Evolutionary conservation across 2,888 invertebrate species (phyloP).

Genomic region (Pilophorus perplexus): DNA sequence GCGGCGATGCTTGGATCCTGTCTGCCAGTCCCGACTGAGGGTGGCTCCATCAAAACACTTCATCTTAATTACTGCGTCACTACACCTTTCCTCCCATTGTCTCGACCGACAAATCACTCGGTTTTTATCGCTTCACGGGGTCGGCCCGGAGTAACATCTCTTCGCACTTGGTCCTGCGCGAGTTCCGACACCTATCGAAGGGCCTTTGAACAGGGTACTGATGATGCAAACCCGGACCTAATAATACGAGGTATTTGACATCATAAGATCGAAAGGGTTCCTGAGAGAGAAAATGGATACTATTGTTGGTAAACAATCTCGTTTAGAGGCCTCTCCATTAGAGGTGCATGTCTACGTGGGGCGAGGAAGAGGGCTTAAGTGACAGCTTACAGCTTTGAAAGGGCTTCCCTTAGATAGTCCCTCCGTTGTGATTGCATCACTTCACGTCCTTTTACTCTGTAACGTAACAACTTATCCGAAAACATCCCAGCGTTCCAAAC

Average conservation of each 20-base stretch:
- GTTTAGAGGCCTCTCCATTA: conserved; percentile 20
- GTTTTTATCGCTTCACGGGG: background rate
- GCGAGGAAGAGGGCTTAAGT: background rate
- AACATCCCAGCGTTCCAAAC: no score
- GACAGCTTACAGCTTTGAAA: background rate
- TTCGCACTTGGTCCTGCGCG: no score
- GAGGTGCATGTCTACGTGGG: no score
- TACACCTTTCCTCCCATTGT: background rate
- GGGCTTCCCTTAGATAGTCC: background rate
- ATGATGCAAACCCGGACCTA: background rate
- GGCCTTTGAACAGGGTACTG: no score
- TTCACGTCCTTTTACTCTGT: background rate
- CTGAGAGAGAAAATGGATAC: background rate
- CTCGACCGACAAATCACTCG: background rate
- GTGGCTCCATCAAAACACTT: conserved; percentile 2
- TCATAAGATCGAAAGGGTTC: background rate
- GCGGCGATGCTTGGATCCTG: conserved; percentile 14
- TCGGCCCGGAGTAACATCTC: no score
- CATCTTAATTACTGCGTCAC: background rate
- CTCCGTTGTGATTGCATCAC: background rate
- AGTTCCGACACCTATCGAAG: no score
- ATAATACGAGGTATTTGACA: background rate
- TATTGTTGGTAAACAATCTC: conserved; percentile 36
- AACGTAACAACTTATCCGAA: background rate
- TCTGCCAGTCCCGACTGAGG: conserved; percentile 6